These are phyloP conservation scores for Stichopus chloronotus DNA, from an alignment of 35 echinoderm and acorn worm species.

Conservation along the genomic window DNA sequence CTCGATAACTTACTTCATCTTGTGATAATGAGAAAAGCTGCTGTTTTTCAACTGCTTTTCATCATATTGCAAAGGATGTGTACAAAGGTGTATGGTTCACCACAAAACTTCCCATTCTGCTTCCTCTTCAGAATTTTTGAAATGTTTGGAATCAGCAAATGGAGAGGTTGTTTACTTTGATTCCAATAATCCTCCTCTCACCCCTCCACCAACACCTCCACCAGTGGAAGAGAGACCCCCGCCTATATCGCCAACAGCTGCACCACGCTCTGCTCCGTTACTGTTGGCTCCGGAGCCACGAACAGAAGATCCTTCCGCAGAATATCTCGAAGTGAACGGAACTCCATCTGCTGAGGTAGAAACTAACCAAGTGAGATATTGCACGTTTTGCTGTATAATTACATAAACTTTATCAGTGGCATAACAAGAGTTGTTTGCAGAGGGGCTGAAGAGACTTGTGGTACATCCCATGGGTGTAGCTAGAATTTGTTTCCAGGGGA, in stretches of 20 bases:
- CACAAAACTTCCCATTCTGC: neutral
- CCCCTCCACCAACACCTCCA: conserved; percentile 1
- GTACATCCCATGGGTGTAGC: no score
- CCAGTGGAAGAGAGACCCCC: neutral
- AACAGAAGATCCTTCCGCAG: neutral
- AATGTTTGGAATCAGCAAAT: conserved; percentile 30
- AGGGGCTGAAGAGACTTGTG: no score
- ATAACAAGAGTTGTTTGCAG: no score
- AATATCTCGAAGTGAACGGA: neutral
- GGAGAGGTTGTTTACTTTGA: conserved; percentile 52
- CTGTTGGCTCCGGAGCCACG: conserved; percentile 10
- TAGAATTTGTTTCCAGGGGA: no score
- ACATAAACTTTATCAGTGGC: no score
- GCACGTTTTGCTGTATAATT: no score
- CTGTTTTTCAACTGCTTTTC: no score
- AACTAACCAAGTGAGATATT: no score
- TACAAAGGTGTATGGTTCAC: no score
- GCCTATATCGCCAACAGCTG: neutral
- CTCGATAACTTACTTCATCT: no score
- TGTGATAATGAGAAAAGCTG: no score
- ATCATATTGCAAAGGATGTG: no score
- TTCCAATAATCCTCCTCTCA: conserved; percentile 55
- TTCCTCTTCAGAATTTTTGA: conserved; percentile 59
- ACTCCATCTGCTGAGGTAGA: neutral
- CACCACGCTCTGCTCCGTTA: neutral